Conservation (phyloP, 2,888 invertebrate genomes). For the Caenorhabditis macrosperma region DNA sequence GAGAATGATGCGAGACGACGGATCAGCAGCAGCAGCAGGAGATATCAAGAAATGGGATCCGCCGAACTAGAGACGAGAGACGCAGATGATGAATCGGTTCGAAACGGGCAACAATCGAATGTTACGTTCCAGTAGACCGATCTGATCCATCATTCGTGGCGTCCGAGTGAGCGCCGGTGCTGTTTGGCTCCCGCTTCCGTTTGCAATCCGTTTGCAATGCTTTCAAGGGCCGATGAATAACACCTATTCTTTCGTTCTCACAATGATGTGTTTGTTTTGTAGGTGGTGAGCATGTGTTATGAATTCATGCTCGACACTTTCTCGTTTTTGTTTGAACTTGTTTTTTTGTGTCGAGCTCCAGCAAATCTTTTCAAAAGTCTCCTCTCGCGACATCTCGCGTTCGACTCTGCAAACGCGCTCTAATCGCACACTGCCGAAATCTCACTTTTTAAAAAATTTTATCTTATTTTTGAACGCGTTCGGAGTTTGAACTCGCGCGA, state of each 20-base stretch:
- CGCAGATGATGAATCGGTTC: conserved; percentile 2
- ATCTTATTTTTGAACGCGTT: neutral
- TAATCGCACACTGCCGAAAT: neutral
- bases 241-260: conserved; percentile 21
- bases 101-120: too few species aligned
- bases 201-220: neutral
- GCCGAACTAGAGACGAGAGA: conserved; percentile 5
- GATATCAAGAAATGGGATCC: neutral
- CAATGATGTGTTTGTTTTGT: conserved; percentile 15
- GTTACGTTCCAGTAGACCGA: too few species aligned
- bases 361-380: neutral
- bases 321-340: neutral
- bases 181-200: neutral
- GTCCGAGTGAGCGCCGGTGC: too few species aligned
- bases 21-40: conserved; percentile 11
- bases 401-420: conserved; percentile 28
- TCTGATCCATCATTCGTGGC: too few species aligned
- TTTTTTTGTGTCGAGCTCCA: neutral
- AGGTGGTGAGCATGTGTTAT: conserved; percentile 19
- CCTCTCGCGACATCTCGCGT: neutral
- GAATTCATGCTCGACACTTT: neutral
- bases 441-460: neutral
- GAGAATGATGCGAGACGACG: conserved; percentile 29
- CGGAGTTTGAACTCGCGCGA: neutral
- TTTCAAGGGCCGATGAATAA: conserved; percentile 6